These are phyloP conservation scores for Anser brachyrhynchus DNA, from an alignment of 2,113 vertebrate genomes.

Conservation along the genomic window DNA sequence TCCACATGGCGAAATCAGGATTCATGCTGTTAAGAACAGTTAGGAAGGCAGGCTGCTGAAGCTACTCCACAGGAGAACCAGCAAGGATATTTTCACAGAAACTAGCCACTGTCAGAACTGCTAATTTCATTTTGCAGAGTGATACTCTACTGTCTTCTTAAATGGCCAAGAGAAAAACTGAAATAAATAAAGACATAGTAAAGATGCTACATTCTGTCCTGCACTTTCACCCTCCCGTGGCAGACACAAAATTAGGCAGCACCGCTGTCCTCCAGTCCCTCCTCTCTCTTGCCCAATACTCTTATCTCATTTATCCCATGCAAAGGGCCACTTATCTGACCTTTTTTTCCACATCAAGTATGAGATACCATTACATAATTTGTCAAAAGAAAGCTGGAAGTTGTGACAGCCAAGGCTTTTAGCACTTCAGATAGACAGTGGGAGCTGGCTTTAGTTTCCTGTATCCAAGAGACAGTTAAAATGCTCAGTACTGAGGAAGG, in stretches of 20 bases:
- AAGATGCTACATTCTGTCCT: neutral
- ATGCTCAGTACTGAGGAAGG: neutral
- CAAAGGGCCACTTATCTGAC: neutral
- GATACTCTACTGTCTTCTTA: neutral
- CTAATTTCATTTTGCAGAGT: constrained; percentile 50
- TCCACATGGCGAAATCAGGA: constrained; percentile 37
- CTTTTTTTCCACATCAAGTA: neutral
- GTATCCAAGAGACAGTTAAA: neutral
- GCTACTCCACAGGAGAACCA: constrained; percentile 46
- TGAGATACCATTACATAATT: neutral
- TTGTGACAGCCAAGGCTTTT: neutral
- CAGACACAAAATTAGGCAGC: neutral
- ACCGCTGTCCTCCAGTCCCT: neutral
- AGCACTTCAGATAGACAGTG: neutral
- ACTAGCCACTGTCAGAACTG: constrained; percentile 3
- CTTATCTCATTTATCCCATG: neutral
- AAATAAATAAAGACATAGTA: neutral
- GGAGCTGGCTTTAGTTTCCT: neutral
- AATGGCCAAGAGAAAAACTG: neutral
- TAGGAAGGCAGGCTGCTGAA: constrained; percentile 52
- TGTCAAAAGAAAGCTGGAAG: neutral
- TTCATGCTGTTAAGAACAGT: constrained; percentile 50
- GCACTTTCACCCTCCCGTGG: neutral
- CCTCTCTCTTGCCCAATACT: neutral
- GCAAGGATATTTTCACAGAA: constrained; percentile 3